Evolutionary conservation across 2,113 vertebrate species (phyloP).

Genomic region (Brachyistius frenatus): DNA sequence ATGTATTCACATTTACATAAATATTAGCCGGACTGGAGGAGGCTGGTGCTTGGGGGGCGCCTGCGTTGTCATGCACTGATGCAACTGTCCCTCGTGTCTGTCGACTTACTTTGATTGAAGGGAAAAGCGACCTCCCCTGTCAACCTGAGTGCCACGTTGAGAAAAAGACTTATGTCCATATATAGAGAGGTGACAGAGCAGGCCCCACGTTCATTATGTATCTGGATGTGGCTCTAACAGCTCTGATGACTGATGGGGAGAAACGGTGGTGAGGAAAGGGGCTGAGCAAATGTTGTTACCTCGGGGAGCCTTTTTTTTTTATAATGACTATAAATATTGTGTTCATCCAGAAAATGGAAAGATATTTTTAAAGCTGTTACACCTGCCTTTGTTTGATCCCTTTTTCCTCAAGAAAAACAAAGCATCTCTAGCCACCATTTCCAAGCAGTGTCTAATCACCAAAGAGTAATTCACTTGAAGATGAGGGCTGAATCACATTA

Average conservation of each 20-base stretch:
- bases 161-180: slow-evolving; percentile 68
- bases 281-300: slow-evolving; percentile 35
- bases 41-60: no score
- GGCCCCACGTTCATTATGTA: slow-evolving; percentile 42
- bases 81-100: neutral
- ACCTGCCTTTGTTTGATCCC: neutral
- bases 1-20: slow-evolving; percentile 11
- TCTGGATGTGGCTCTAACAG: slow-evolving; percentile 48
- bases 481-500: neutral
- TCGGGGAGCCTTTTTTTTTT: neutral
- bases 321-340: slow-evolving; percentile 28
- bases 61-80: neutral
- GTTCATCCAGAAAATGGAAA: slow-evolving; percentile 23
- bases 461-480: neutral
- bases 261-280: slow-evolving; percentile 11
- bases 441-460: neutral
- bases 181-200: slow-evolving; percentile 29
- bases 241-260: slow-evolving; percentile 53
- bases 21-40: neutral
- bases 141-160: slow-evolving; percentile 27
- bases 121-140: slow-evolving; percentile 58
- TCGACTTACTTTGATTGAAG: slow-evolving; percentile 58
- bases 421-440: neutral
- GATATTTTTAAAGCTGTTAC: slow-evolving; percentile 20
- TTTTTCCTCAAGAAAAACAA: neutral